phyloP scores from a whole-genome alignment of 2,888 invertebrate genomes.

The Resseliella maxima region DNA sequence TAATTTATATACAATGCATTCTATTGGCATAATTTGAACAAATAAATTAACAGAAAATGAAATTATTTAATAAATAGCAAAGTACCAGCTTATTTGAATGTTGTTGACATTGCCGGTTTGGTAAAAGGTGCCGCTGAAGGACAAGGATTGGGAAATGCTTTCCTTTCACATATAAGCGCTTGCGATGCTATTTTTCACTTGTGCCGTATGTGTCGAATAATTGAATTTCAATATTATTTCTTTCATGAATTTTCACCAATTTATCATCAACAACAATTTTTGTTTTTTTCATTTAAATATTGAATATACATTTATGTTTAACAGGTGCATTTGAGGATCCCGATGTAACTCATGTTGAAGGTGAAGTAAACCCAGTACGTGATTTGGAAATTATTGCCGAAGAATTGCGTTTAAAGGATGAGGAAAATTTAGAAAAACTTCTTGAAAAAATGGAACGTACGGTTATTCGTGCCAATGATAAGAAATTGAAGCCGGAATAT shows the following conservation, averaged over 20 bases:
- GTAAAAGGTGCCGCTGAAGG: slow-evolving; percentile 99
- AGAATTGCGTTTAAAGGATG: slow-evolving; percentile 94
- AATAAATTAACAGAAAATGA: slow-evolving; percentile 57
- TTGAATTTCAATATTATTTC: no score
- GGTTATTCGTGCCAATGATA: slow-evolving; percentile 87
- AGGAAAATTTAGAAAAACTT: slow-evolving; percentile 84
- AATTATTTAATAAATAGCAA: slow-evolving; percentile 74
- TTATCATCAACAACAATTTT: no score
- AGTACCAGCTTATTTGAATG: slow-evolving; percentile 97
- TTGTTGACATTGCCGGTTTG: slow-evolving; percentile 98
- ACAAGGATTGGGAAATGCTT: slow-evolving; percentile 97
- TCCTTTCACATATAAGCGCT: slow-evolving; percentile 97
- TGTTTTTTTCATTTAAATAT: no score
- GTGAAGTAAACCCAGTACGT: slow-evolving; percentile 96
- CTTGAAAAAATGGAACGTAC: slow-evolving; percentile 89
- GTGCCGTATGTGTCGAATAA: slow-evolving; percentile 79
- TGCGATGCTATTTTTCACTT: slow-evolving; percentile 99
- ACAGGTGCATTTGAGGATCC: slow-evolving; percentile 96
- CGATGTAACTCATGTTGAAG: slow-evolving; percentile 98
- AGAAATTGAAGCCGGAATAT: slow-evolving; percentile 95
- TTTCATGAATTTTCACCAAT: no score
- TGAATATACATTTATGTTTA: no score
- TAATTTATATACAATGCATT: slow-evolving; percentile 60
- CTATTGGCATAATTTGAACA: neutral
- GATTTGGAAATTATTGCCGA: slow-evolving; percentile 97